A percentile compares a stretch with the other conserved stretches of the same genome.
These are phyloP conservation scores for Holcopasites calliopsidis DNA, from an alignment of 1,140 invertebrate species.

Conservation along the genomic window DNA sequence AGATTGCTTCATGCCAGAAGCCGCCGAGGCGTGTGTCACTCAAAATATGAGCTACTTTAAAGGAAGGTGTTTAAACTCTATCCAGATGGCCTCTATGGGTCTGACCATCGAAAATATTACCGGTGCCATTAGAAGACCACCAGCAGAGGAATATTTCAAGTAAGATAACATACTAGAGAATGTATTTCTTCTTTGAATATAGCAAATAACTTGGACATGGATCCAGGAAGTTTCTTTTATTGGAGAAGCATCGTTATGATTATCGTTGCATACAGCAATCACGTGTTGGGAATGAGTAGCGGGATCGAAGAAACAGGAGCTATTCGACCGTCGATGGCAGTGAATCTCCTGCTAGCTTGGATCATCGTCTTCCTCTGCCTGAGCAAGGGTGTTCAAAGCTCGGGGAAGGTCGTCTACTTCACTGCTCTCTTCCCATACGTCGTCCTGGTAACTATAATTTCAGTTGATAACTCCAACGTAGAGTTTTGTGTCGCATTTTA, in stretches of 20 bases:
- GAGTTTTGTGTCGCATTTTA: neutral
- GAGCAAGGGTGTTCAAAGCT: slow-evolving; percentile 91
- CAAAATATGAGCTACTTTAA: slow-evolving; percentile 85
- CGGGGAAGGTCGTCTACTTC: slow-evolving; percentile 92
- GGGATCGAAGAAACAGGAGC: slow-evolving; percentile 88
- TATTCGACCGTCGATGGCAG: slow-evolving; percentile 83
- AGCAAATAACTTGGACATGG: neutral
- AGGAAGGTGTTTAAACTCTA: slow-evolving; percentile 78
- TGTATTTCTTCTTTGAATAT: neutral
- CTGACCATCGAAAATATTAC: slow-evolving; percentile 73
- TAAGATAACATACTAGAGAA: slow-evolving; percentile 76
- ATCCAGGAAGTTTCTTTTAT: neutral
- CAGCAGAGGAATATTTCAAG: slow-evolving; percentile 93
- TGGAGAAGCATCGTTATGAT: neutral
- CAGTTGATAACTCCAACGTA: too few species aligned
- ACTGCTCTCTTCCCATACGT: slow-evolving; percentile 93
- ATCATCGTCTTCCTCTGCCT: slow-evolving; percentile 89
- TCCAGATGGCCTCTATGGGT: slow-evolving; percentile 72
- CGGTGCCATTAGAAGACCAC: slow-evolving; percentile 83
- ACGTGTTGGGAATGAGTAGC: slow-evolving; percentile 86
- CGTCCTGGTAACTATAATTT: slow-evolving; percentile 84
- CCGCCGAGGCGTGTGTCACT: slow-evolving; percentile 80
- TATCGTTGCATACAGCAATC: slow-evolving; percentile 81
- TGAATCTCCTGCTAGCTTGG: slow-evolving; percentile 89
- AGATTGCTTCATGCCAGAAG: slow-evolving; percentile 86